Base-by-base conservation (phyloP, 2,113 vertebrate species). In the Urocolius indicus region DNA sequence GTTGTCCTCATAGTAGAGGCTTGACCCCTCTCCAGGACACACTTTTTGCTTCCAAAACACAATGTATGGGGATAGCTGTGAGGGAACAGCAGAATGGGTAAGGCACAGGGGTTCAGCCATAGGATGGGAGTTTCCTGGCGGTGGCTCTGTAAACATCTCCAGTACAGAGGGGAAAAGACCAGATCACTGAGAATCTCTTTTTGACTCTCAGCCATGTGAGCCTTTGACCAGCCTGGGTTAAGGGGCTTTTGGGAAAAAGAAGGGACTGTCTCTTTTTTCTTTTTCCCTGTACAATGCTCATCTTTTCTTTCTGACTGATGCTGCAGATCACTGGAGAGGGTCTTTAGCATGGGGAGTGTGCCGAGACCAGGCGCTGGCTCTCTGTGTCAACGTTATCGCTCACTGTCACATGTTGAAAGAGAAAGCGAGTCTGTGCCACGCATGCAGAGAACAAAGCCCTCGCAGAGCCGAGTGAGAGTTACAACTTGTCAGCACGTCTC, bases 401-500 rank as follows among this genome's bases (percentile, higher is more conserved):
- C 7, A 13, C 91, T 94, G 95, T 90, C 96, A 93, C 89, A 72
- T 91, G 94, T 83, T 6, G 14, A 81, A 62, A 84, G 82, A 84
- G 75, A 91, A 68, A 91, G 85, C 59, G 0, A 87, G 84, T 69
- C 93, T 81, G 68, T 89, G 86, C 91, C 75, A 62, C 2, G 72
- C 85, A 78, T 9, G 2, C 82, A 91, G 72, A 95, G 95, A 95
- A 94, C 94, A 94, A 95, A 95, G 93, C 49, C 89, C 88, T 90
- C 10, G 3, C 69, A 18, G 91, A 94, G 80, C 78, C 8, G 48
- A 91, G 71, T 80, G 91, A 93, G 79, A 96, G 93, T 81, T 96
- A 90, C 91, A 95, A 74, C 82, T 92, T 96, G 87, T 95, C 96
- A 96, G 94, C 92, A 91, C 3, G 58, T 96, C 95, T 93, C 93